A percentile compares a stretch with the other conserved stretches of the same genome.
Evolutionary conservation across 2,888 invertebrate species (phyloP).

Genomic region (Autographa pulchrina): DNA sequence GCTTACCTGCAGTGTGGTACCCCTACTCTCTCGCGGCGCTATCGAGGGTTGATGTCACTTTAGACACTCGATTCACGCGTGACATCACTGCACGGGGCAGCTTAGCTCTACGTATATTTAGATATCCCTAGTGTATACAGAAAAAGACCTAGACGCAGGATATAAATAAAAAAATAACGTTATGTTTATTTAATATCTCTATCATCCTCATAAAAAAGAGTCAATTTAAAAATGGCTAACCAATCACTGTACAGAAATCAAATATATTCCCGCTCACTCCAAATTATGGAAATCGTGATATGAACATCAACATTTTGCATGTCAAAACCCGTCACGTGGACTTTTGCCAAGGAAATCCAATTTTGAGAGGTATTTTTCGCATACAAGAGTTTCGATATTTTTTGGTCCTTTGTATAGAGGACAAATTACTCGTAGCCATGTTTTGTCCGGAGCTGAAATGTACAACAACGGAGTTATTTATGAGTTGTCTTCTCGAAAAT

Average conservation of each 20-base stretch:
- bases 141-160: too few species aligned
- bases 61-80: constrained; percentile 24
- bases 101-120: not conserved
- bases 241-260: constrained; percentile 5
- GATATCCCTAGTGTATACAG: too few species aligned
- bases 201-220: not conserved
- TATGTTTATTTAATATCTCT: too few species aligned
- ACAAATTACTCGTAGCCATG: not conserved
- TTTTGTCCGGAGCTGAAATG: not conserved
- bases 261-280: not conserved
- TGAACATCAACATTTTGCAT: constrained; percentile 24
- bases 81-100: constrained; percentile 32
- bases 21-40: constrained; percentile 3
- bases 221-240: not conserved
- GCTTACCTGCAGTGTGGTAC: too few species aligned
- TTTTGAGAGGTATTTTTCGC: constrained; percentile 24
- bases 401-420: not conserved
- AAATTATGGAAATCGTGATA: constrained; percentile 32
- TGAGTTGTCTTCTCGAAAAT: not conserved
- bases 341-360: constrained; percentile 10
- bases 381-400: not conserved
- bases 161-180: too few species aligned
- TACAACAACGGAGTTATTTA: constrained; percentile 4
- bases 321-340: constrained; percentile 11
- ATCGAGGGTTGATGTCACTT: constrained; percentile 32